Base-by-base conservation (phyloP, 2,797 vertebrate species). In the Sebastes steindachneri region DNA sequence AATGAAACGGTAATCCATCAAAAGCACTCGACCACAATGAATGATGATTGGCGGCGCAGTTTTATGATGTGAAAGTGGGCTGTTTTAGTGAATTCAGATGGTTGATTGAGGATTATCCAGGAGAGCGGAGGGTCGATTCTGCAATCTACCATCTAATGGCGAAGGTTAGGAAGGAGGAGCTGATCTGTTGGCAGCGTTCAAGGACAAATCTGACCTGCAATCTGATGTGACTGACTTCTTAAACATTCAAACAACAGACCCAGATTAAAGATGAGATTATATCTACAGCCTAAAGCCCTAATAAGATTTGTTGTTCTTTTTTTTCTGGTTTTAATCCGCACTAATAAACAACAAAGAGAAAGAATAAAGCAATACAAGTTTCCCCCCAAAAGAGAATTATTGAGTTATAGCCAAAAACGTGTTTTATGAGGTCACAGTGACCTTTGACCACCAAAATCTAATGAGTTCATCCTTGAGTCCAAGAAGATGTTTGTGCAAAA, bases 1-100 rank as follows among this genome's bases (percentile, higher is more conserved):
- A 72, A 74, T 83, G 65, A 83, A 77, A 75, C 9, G 3, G 55
- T 35, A 7, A 85, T 82, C 57, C 73, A 60, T 82, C 77, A 75
- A 1, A 26, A 26, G 72, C 35, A 2, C 9, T 63, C 10, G 1
- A 15, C 51, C 19, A 45, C 45, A 21, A 4, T 71, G 71, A 69
- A 64, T 9, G 68, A 33, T 66, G 80, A 83, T 63, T 57, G 62
- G n/a, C 58, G 21, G 41, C 9, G 19, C 35, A 14, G 66, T 41
- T 41, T 41, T 53, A 77, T 28, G 70, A 65, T 48, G 67, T 75
- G 33, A 66, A 62, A 65, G 37, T 6, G 35, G 53, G 54, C 65
- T 6, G 37, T 70, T 86, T 74, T 26, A 64, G 0, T 67, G 65
- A 70, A 65, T 53, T 76, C n/a, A 59, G 37, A 66, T 51, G 9